Base-by-base conservation (phyloP, 2,797 vertebrate species). In the Todus mexicanus region DNA sequence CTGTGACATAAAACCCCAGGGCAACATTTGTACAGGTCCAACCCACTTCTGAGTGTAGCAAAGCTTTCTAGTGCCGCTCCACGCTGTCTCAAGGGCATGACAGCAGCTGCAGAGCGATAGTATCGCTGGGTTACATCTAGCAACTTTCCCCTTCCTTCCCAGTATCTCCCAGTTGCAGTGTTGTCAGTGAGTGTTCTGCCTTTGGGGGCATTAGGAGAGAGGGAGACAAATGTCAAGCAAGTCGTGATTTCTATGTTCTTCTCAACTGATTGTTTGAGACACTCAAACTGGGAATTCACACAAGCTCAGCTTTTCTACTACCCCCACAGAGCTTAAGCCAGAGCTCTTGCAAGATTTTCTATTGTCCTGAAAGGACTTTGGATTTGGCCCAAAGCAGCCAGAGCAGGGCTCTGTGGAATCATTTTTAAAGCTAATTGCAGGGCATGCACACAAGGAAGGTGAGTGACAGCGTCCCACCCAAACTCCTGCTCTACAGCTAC, bases 341-440 rank as follows among this genome's bases (percentile, higher is more conserved):
- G 37, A 84, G 48, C 61, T 80, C 59, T 85, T 83, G 70, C 75
- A 93, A 80, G 65, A 73, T 69, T 63, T 73, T 72, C 90, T 66
- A 29, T 90, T 87, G 90, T 78, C 90, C 54, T 59, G 51, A 91
- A 91, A 84, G 76, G 50, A 72, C 59, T 89, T 74, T 93, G 92
- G 73, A 78, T 42, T 16, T 42, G 56, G 59, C 89, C 70, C 70
- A 95, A 91, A 66, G 43, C 59, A 94, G 60, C 61, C 47, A 56
- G 21, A 89, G 82, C 51, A 78, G 70, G 56, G 64, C 37, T 76
- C 54, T 53, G 54, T 38, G 42, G 73, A 92, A 66, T 75, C 42
- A 76, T 88, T 93, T 76, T 60, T 69, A 6, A 80, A 93, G 84
- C 48, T 92, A 93, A 93, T 87, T 76, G 51, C 66, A 60, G 66